Conservation (phyloP, 2,888 invertebrate genomes). For the Drosophila gaucha region DNA sequence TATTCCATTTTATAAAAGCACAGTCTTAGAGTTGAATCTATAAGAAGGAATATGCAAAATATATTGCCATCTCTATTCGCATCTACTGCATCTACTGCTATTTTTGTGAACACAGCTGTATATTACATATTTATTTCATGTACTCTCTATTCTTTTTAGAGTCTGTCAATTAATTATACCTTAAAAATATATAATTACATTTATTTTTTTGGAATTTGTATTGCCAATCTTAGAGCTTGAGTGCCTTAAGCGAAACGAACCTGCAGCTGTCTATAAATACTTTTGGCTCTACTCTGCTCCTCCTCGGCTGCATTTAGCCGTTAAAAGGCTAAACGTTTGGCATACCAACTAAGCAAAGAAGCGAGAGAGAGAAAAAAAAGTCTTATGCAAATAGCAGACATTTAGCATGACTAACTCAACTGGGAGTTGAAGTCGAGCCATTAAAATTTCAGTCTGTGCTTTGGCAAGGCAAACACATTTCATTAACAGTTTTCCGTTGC, state of each 20-base stretch:
- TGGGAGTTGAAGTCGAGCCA: conserved; percentile 22
- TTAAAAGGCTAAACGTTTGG: conserved; percentile 68
- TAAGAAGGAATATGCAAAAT: no score
- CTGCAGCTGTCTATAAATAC: conserved; percentile 60
- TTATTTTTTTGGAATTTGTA: conserved; percentile 2
- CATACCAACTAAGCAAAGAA: conserved; percentile 64
- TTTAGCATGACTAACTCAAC: conserved; percentile 35
- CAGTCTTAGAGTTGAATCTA: no score
- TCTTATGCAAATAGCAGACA: conserved; percentile 56
- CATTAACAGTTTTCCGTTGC: conserved; percentile 66
- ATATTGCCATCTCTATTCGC: no score
- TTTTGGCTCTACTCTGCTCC: not conserved
- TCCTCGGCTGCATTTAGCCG: conserved; percentile 59
- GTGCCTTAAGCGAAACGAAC: conserved; percentile 22
- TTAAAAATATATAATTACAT: no score
- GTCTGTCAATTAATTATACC: no score
- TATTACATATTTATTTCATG: no score
- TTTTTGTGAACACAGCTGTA: not conserved
- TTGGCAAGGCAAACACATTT: conserved; percentile 45
- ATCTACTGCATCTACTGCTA: no score
- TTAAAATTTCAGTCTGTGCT: conserved; percentile 58
- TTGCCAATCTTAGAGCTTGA: conserved; percentile 23
- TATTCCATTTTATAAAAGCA: no score
- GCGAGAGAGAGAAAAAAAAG: no score
- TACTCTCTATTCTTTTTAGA: no score